Conservation (phyloP, 2,113 vertebrate genomes). For the Okapia johnstoni region DNA sequence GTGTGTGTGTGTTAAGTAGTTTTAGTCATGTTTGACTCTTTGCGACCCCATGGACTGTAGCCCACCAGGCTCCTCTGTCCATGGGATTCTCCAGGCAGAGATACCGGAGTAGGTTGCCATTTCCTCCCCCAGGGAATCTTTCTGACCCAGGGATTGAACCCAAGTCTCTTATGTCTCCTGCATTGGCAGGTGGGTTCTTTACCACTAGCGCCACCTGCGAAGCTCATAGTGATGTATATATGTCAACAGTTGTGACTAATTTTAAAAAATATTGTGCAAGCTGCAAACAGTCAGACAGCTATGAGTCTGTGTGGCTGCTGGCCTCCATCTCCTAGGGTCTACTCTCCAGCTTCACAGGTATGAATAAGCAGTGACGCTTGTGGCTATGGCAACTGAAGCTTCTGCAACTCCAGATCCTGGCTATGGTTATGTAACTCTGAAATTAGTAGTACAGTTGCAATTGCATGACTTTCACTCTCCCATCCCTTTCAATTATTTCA, state of each 20-base stretch:
- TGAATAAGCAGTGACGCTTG: neutral
- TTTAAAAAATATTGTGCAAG: neutral
- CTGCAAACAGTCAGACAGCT: neutral
- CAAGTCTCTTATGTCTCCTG: neutral
- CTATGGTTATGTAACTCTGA: neutral
- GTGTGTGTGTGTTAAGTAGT: neutral
- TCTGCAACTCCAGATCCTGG: neutral
- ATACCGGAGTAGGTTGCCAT: neutral
- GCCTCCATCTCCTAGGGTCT: neutral
- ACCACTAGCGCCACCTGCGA: neutral
- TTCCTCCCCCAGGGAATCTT: neutral
- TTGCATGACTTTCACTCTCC: neutral
- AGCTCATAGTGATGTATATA: neutral
- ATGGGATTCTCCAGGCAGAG: neutral
- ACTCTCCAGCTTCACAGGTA: neutral
- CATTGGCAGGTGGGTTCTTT: neutral
- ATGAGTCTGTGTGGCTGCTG: neutral
- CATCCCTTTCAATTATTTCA: neutral
- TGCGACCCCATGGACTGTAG: neutral
- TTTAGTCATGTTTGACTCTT: neutral
- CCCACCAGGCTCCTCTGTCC: neutral
- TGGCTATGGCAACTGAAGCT: neutral
- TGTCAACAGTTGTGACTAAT: neutral
- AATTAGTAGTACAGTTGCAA: neutral
- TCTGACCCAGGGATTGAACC: neutral